Base-by-base conservation (phyloP, 2,888 invertebrate species). In the Melinaea menophilus region DNA sequence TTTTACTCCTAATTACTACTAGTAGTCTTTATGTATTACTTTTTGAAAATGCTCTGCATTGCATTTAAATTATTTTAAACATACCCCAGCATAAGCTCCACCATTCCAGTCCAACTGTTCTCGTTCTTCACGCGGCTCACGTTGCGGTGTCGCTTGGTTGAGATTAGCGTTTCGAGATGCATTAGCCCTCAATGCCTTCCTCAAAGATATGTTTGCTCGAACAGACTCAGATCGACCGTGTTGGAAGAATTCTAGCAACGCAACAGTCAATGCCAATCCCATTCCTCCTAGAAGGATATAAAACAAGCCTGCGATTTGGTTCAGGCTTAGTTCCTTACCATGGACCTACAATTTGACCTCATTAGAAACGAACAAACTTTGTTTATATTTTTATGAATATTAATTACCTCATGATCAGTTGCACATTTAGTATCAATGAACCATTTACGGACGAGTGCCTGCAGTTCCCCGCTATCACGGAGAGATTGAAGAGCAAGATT, bases 241-340 rank as follows among this genome's bases (percentile, higher is more conserved):
- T 85, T 96, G 98, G 82, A 98, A 96, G 85, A 99, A 99, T 89
- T 99, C 99, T 55, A 98, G 88, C 62, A 98, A 92, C 13, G 99
- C 98, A 61, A 98, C 97, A 4, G 95, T 92, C 80, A 99, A 93
- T 13, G 98, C 97, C 58, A 98, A 88, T 45, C 95, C 93, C 63
- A 99, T 92, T 56, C 99, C 99, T 35, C 95, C 97, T 76, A 99
- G 96, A 70, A 99, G 92, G 78, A 99, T 97, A 91, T 99, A 99
- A 91, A 99, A 99, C 76, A 99, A 96, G 56, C 99, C 99, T 35
- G 99, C 99, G 54, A 99, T 97, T 90, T 99, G 99, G 79, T 96
- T 96, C 66, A 99, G 91, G 45, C 98, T 97, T 75, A 99, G 91
- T 79, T 98, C 97, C 76, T 95, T 77, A 93, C 94, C 71, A 9